Percentiles rank a stretch among this genome's conserved stretches.
These are phyloP conservation scores for Mohoua ochrocephala DNA, from an alignment of 2,113 vertebrate species.

Conservation along the genomic window DNA sequence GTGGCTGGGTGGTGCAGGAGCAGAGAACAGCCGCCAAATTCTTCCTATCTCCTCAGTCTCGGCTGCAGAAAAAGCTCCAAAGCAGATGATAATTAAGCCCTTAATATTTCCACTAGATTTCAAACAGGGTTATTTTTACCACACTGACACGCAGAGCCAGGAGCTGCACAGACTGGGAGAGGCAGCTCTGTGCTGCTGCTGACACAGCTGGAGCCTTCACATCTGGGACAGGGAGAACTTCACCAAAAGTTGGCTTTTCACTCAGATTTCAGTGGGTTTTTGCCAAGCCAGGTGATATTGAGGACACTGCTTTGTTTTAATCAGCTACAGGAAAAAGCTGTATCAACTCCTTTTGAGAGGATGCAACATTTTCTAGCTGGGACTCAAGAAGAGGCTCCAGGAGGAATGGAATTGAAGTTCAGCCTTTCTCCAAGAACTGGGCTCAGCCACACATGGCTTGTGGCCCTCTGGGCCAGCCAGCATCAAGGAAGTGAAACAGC, in stretches of 20 bases:
- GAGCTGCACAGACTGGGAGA: neutral
- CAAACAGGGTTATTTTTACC: neutral
- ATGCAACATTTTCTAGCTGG: neutral
- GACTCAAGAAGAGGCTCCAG: neutral
- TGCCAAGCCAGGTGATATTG: neutral
- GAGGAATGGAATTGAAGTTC: neutral
- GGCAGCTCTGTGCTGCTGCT: neutral
- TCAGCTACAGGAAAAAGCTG: neutral
- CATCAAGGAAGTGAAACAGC: neutral
- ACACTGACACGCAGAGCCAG: neutral
- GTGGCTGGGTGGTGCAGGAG: neutral
- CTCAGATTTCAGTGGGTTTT: neutral
- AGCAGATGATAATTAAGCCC: neutral
- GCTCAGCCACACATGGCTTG: neutral
- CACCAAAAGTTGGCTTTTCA: neutral
- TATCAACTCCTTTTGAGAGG: neutral
- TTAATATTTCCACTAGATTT: neutral
- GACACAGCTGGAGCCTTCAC: neutral
- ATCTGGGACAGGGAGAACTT: neutral
- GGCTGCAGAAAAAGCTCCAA: neutral
- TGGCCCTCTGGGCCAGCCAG: neutral
- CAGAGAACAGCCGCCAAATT: neutral
- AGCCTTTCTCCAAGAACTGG: neutral
- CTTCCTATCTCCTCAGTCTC: neutral
- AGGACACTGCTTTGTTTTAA: neutral